A percentile compares a stretch with the other conserved stretches of the same genome.
These are phyloP conservation scores for Flexamia atlantica DNA, from an alignment of 2,888 invertebrate species.

Conservation along the genomic window DNA sequence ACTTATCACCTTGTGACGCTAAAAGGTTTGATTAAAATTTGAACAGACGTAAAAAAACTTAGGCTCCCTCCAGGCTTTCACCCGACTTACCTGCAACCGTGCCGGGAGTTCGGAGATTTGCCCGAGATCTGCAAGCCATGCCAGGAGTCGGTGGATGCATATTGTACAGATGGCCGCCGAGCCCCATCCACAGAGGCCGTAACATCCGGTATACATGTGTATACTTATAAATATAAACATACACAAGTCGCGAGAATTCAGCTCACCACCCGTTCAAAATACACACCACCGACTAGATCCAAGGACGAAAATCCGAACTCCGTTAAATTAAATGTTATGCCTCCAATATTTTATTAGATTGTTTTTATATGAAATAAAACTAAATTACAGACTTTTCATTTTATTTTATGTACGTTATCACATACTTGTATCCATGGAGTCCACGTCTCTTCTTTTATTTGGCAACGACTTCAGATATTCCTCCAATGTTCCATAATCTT, in stretches of 20 bases:
- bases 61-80: background rate
- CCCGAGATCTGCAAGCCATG: constrained; percentile 65
- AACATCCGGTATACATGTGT: background rate
- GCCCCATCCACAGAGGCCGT: background rate
- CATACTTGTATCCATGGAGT: constrained; percentile 47
- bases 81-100: constrained; percentile 16
- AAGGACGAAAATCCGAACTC: constrained; percentile 69
- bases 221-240: constrained; percentile 41
- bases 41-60: too few relatives aligned
- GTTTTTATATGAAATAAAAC: background rate
- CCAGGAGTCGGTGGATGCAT: constrained; percentile 61
- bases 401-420: constrained; percentile 24
- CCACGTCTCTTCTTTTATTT: background rate
- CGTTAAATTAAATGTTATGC: constrained; percentile 57
- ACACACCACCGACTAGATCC: constrained; percentile 67
- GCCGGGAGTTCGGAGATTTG: constrained; percentile 63
- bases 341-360: constrained; percentile 9
- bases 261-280: constrained; percentile 57
- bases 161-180: constrained; percentile 35
- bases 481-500: background rate
- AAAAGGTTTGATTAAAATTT: too few relatives aligned
- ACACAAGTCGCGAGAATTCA: constrained; percentile 13
- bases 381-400: background rate
- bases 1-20: too few relatives aligned
- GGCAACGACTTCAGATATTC: constrained; percentile 11